Percentiles rank a stretch among this genome's conserved stretches.
Evolutionary conservation across 2,888 invertebrate genomes (phyloP).

Genomic region (Parnassius apollo): DNA sequence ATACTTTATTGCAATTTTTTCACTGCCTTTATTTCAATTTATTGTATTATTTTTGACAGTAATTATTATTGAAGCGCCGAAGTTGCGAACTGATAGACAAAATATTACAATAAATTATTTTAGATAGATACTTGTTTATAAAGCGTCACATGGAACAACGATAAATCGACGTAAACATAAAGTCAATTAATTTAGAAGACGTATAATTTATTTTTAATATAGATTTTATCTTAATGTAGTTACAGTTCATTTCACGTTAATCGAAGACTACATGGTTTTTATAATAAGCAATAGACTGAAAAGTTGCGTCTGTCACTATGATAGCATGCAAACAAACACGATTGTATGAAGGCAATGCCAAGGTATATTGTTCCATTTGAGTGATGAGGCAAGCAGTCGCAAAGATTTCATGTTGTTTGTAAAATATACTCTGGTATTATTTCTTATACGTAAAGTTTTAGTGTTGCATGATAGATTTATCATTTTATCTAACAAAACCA

Average conservation of each 20-base stretch:
- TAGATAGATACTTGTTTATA: slow-evolving; percentile 28
- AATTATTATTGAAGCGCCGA: not conserved
- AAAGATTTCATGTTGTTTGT: slow-evolving; percentile 3
- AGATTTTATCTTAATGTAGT: not conserved
- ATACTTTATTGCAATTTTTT: too few relatives aligned
- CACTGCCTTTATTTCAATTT: too few relatives aligned
- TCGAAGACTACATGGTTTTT: not conserved
- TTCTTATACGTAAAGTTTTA: too few relatives aligned
- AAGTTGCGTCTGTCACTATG: slow-evolving; percentile 21
- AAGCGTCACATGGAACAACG: slow-evolving; percentile 28
- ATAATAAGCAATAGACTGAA: slow-evolving; percentile 20
- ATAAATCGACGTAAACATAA: slow-evolving; percentile 23
- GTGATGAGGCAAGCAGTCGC: slow-evolving; percentile 13
- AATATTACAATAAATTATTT: slow-evolving; percentile 7
- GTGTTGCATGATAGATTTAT: too few relatives aligned
- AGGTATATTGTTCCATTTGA: slow-evolving; percentile 19
- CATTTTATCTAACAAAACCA: too few relatives aligned
- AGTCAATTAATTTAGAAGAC: slow-evolving; percentile 1
- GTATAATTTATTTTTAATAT: not conserved
- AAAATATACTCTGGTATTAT: too few relatives aligned
- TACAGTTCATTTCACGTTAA: slow-evolving; percentile 2
- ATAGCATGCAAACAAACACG: slow-evolving; percentile 9
- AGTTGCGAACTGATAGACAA: slow-evolving; percentile 5
- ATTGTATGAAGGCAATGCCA: slow-evolving; percentile 24
- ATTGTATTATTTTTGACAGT: too few relatives aligned